Evolutionary conservation across 2,113 vertebrate genomes (phyloP).

Genomic region (Protobothrops flavoviridis): DNA sequence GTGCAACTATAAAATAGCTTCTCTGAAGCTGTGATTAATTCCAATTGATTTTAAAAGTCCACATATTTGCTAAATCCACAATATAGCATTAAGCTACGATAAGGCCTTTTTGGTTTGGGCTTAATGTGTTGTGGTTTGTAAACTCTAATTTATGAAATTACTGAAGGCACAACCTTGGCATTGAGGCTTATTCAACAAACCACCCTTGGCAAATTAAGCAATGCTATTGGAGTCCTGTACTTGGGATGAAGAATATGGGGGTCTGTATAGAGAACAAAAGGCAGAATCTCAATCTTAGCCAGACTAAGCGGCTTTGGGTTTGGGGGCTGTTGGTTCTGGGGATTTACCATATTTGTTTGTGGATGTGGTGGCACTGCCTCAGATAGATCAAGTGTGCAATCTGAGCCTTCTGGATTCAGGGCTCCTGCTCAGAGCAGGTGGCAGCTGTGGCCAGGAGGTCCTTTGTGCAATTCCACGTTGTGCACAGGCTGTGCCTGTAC

Average conservation of each 20-base stretch:
- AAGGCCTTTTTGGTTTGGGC: neutral
- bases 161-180: neutral
- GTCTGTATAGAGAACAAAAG: neutral
- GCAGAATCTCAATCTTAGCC: neutral
- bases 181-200: neutral
- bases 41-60: neutral
- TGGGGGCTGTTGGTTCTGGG: neutral
- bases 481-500: neutral
- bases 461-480: neutral
- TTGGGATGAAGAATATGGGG: neutral
- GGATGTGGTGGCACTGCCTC: neutral
- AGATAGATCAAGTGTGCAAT: neutral
- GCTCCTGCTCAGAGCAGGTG: neutral
- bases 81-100: neutral
- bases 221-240: neutral
- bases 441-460: neutral
- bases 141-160: neutral
- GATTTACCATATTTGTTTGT: neutral
- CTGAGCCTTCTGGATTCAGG: neutral
- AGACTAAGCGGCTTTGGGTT: neutral
- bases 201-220: neutral
- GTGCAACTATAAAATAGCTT: neutral
- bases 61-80: neutral
- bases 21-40: neutral
- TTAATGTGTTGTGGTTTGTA: neutral